A percentile compares a stretch with the other conserved stretches of the same genome.
Conservation (phyloP, 2,113 vertebrate genomes). For the Antechinus flavipes region DNA sequence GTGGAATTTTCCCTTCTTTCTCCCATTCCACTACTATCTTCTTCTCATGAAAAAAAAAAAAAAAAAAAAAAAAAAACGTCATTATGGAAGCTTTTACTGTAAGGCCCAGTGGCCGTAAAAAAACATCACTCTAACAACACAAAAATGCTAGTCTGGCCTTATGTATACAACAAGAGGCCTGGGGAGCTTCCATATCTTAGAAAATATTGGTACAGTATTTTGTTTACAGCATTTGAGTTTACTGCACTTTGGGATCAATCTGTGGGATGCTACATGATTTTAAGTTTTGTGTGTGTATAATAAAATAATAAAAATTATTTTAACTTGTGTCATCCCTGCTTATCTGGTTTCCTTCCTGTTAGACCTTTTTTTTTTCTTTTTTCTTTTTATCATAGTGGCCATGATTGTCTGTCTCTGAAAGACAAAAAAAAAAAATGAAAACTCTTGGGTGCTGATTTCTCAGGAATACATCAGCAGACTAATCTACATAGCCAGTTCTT, state of each 20-base stretch:
- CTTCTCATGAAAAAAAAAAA: background rate
- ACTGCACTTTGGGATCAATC: background rate
- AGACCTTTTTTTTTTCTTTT: background rate
- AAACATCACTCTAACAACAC: background rate
- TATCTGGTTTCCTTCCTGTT: background rate
- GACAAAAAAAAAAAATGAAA: background rate
- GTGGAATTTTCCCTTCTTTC: conserved; percentile 1
- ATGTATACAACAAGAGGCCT: background rate
- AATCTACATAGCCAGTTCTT: background rate
- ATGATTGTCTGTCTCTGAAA: background rate
- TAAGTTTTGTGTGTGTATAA: background rate
- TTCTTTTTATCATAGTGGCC: background rate
- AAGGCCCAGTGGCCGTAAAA: background rate
- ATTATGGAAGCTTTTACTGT: background rate
- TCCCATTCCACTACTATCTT: background rate
- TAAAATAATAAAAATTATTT: background rate
- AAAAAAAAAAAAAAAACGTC: background rate
- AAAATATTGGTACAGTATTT: background rate
- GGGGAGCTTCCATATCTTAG: background rate
- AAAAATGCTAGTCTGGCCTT: background rate
- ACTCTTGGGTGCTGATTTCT: background rate
- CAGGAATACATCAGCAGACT: background rate
- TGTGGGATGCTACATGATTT: background rate
- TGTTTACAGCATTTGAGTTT: background rate
- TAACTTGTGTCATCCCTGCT: background rate